phyloP scores from a whole-genome alignment of 1,140 invertebrate species.

The Trachymyrmex septentrionalis region DNA sequence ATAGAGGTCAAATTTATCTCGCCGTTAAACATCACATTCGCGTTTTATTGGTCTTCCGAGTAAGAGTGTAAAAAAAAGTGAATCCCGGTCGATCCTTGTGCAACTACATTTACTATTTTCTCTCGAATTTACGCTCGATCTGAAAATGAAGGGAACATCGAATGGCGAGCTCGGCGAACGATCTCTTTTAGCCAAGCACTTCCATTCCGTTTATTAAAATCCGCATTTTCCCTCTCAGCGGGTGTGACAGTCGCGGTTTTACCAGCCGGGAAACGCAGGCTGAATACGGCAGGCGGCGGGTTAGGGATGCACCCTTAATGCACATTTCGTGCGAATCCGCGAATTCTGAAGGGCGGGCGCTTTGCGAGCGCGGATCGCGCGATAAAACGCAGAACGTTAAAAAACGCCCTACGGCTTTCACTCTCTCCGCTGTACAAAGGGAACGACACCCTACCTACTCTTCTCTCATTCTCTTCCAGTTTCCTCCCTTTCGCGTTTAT shows the following conservation, averaged over 20 bases:
- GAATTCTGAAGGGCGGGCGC: not conserved
- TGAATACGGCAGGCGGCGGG: not conserved
- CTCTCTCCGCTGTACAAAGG: constrained; percentile 24
- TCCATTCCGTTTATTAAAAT: constrained; percentile 56
- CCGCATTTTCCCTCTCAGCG: constrained; percentile 2
- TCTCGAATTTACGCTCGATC: not conserved
- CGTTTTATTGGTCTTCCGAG: not conserved
- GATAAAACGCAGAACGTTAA: constrained; percentile 50
- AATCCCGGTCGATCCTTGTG: not conserved
- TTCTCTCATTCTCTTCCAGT: not conserved
- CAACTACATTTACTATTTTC: not conserved
- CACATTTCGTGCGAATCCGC: constrained; percentile 50
- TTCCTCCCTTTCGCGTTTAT: not conserved
- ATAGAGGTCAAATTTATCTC: not conserved
- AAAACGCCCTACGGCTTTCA: constrained; percentile 52
- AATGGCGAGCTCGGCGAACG: not conserved
- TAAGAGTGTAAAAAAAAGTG: not conserved
- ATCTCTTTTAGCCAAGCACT: not conserved
- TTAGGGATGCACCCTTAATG: constrained; percentile 30
- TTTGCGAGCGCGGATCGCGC: constrained; percentile 31
- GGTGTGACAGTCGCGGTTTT: constrained; percentile 39
- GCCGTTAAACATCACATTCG: not conserved
- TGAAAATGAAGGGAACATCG: not conserved
- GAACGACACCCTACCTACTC: constrained; percentile 20
- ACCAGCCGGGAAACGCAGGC: not conserved